Evolutionary conservation across 2,797 vertebrate genomes (phyloP).

Genomic region (Tympanoctomys barrerae): DNA sequence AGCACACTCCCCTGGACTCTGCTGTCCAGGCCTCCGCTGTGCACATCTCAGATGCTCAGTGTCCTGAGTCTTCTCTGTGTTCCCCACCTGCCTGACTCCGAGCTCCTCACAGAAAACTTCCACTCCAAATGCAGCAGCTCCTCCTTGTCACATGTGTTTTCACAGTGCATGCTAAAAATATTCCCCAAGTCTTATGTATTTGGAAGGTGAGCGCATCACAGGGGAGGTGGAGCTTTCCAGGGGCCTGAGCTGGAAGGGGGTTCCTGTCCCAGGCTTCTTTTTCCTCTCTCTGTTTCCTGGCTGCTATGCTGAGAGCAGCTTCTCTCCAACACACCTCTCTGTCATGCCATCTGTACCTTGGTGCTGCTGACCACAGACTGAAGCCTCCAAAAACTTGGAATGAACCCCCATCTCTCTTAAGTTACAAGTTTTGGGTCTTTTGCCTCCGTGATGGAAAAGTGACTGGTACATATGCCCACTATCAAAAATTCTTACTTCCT

Average conservation of each 20-base stretch:
- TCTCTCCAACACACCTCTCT: not conserved
- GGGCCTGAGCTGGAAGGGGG: not conserved
- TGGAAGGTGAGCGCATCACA: not conserved
- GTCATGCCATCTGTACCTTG: not conserved
- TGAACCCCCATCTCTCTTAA: not conserved
- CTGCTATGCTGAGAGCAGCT: not conserved
- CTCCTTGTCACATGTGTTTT: no score
- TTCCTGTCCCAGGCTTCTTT: not conserved
- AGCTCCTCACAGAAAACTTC: not conserved
- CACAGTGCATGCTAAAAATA: not conserved
- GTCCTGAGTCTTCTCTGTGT: not conserved
- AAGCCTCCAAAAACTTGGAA: not conserved
- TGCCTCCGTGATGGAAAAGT: not conserved
- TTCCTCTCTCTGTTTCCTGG: not conserved
- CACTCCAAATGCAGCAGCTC: not conserved
- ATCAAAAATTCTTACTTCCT: not conserved
- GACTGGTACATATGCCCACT: not conserved
- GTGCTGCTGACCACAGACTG: not conserved
- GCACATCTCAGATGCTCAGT: not conserved
- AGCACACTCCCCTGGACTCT: not conserved
- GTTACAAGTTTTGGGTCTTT: not conserved
- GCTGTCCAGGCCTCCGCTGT: not conserved
- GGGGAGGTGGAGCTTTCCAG: not conserved
- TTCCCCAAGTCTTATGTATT: not conserved
- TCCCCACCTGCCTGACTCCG: not conserved